Percentiles rank a stretch among this genome's conserved stretches.
Conservation (phyloP, 2,113 vertebrate species). For the Phoenicopterus ruber region DNA sequence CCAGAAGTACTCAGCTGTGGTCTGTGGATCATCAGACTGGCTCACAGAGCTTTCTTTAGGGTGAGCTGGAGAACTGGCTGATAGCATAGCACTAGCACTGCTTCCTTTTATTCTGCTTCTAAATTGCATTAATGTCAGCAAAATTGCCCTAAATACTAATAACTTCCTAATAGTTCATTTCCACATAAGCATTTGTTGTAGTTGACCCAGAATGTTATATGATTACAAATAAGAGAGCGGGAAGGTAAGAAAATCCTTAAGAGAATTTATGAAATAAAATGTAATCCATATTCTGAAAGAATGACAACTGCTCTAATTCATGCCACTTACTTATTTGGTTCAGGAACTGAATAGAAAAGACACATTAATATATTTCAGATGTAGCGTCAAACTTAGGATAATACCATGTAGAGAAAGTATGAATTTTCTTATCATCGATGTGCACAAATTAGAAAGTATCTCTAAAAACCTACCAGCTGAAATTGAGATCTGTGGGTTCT, state of each 20-base stretch:
- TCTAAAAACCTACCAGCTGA: neutral
- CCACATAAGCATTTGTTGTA: neutral
- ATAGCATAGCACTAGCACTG: neutral
- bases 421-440: neutral
- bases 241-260: neutral
- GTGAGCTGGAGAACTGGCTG: neutral
- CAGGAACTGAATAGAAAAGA: neutral
- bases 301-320: neutral
- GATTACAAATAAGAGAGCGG: neutral
- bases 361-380: neutral
- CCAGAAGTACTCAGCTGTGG: neutral
- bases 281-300: neutral
- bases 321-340: neutral
- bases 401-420: neutral
- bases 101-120: constrained; percentile 43
- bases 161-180: constrained; percentile 43
- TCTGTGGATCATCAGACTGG: constrained; percentile 1
- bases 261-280: neutral
- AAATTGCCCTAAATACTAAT: constrained; percentile 29
- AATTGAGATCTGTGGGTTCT: neutral
- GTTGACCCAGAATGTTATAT: neutral
- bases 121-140: constrained; percentile 39
- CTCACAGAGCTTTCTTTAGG: neutral
- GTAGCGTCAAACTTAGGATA: neutral
- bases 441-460: neutral